Percentiles rank a stretch among this genome's conserved stretches.
phyloP scores from a whole-genome alignment of 2,888 invertebrate genomes.

The Teleiodes luculella region DNA sequence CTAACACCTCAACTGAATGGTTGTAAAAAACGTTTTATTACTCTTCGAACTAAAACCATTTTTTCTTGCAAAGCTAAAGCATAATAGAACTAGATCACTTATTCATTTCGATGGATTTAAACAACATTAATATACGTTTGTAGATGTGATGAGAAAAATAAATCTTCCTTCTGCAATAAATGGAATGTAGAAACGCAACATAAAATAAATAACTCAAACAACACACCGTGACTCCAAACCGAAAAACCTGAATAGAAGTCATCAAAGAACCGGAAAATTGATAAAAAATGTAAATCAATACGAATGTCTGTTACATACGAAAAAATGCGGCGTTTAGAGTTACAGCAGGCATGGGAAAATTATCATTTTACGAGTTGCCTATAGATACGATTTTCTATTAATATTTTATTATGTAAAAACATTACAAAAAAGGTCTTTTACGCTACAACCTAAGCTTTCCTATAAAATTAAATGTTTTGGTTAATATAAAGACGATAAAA shows the following conservation, averaged over 20 bases:
- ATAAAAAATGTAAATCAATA: constrained; percentile 4
- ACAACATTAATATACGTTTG: no score
- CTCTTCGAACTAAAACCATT: no score
- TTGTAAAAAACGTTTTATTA: no score
- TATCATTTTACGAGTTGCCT: neutral
- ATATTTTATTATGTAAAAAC: no score
- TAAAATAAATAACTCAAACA: neutral
- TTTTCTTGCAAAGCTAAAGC: no score
- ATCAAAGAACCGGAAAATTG: neutral
- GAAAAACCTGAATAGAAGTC: neutral
- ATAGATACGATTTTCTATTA: neutral
- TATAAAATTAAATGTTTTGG: no score
- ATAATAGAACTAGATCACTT: no score
- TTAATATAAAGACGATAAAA: no score
- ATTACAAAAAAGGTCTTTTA: no score
- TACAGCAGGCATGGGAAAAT: neutral
- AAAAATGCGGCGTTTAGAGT: neutral
- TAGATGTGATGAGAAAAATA: no score
- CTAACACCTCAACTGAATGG: neutral
- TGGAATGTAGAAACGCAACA: neutral
- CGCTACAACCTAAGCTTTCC: no score
- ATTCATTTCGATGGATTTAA: no score
- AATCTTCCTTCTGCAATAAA: neutral
- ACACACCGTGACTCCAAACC: neutral
- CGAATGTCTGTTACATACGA: neutral